Conservation (phyloP, 2,113 vertebrate genomes). For the Dasypus novemcinctus region DNA sequence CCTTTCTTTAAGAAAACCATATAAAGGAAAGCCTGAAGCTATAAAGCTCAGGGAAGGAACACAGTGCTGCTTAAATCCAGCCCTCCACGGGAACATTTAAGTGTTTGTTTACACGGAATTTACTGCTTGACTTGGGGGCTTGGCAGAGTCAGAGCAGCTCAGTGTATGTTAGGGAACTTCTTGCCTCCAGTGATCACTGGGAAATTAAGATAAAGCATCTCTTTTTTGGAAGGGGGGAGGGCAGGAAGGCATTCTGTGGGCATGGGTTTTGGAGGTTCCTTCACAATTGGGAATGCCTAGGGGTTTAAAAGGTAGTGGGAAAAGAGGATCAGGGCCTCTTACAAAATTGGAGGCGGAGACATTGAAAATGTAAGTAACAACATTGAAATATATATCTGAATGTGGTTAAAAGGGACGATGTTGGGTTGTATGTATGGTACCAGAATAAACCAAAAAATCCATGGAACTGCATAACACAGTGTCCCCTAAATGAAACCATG, state of each 20-base stretch:
- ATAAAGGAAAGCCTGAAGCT: slow-evolving; percentile 36
- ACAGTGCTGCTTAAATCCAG: slow-evolving; percentile 33
- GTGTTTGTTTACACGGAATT: slow-evolving; percentile 60
- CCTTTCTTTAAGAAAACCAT: slow-evolving; percentile 46
- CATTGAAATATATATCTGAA: no score
- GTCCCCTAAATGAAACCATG: no score
- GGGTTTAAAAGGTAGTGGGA: background rate
- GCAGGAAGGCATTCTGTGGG: background rate
- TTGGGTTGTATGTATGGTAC: no score
- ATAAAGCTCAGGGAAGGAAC: slow-evolving; percentile 16
- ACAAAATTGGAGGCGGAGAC: background rate
- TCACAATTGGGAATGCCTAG: background rate
- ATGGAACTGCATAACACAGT: no score
- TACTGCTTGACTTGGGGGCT: slow-evolving; percentile 49
- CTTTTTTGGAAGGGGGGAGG: background rate
- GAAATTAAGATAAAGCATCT: slow-evolving; percentile 23
- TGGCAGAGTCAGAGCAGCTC: slow-evolving; percentile 14
- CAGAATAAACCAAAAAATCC: no score
- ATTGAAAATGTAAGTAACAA: background rate
- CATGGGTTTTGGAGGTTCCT: background rate
- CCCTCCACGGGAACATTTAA: background rate
- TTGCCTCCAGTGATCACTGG: background rate
- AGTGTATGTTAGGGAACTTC: background rate
- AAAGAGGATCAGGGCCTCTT: background rate
- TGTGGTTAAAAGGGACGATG: no score